Evolutionary conservation across 2,797 vertebrate species (phyloP), one percentile per base, ranked within the genome.

Genomic region (Xiphorhynchus erythropygius): DNA sequence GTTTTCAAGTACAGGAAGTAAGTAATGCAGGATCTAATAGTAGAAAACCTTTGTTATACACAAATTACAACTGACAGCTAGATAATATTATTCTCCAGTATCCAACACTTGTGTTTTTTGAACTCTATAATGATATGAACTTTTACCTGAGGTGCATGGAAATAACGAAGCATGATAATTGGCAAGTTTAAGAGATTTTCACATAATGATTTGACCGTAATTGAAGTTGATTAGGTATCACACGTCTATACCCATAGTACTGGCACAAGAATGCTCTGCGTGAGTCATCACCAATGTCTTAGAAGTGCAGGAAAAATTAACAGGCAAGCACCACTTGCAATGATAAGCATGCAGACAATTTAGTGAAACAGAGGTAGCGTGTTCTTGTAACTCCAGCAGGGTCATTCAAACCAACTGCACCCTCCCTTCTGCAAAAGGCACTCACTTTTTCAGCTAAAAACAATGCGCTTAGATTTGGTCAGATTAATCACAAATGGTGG

Each of bases 361-460:
- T 92, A 79, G 94, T 97, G 93, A 97, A 97, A 98, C 95, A 98
- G 98, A 98, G 98, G 98, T 98, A 98, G 97, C 97, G 53, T 97
- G 96, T 97, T 97, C 96, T 93, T 96, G 88, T 96, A 97, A 96
- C 93, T 97, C 96, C 96, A 96, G 96, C 96, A 97, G 95, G 94
- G 96, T 94, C 91, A 95, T 93, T 93, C 95, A 96, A 96, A 92
- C 94, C 89, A 97, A 94, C 96, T 94, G 95, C 88, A 97, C 94
- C 92, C 96, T 98, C 90, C 86, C 96, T 97, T 98, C 96, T 97
- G 96, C 96, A 97, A 98, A 98, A 98, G 98, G 98, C 97, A 98
- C 98, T 98, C 97, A 57, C 97, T 97, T 96, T 97, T 93, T 96
- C 97, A 97, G 97, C 97, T 97, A 94, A 91, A 97, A 97, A 97